A percentile compares a stretch with the other conserved stretches of the same genome.
phyloP scores from a whole-genome alignment of 2,113 vertebrate genomes.

The Tetrao urogallus region DNA sequence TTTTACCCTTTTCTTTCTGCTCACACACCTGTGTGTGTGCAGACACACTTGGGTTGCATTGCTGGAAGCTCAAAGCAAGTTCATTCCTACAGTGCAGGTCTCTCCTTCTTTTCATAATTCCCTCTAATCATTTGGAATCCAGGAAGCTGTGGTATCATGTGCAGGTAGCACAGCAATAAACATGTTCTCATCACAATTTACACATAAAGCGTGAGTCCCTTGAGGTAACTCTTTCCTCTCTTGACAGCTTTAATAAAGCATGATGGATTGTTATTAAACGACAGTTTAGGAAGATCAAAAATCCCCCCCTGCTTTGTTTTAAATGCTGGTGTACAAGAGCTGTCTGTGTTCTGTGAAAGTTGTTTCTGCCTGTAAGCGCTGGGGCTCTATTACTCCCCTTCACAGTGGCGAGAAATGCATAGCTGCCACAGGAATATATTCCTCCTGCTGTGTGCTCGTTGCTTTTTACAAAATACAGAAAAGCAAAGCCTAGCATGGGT shows the following conservation, averaged over 20 bases:
- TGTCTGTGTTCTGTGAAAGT: slow-evolving; percentile 53
- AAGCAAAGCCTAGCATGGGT: not conserved
- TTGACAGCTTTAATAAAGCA: slow-evolving; percentile 69
- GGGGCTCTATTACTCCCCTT: slow-evolving; percentile 31
- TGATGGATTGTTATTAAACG: slow-evolving; percentile 66
- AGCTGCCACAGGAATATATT: not conserved
- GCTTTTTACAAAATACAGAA: not conserved
- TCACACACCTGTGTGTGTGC: not conserved
- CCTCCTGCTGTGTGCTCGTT: not conserved
- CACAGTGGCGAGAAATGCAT: not conserved
- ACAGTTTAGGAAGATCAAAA: slow-evolving; percentile 51
- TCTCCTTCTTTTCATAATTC: not conserved
- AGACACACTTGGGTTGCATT: fast-evolving
- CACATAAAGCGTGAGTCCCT: slow-evolving; percentile 38
- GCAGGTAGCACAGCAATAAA: slow-evolving; percentile 34
- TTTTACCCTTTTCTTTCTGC: not conserved
- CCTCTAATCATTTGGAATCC: not conserved
- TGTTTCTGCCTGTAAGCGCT: slow-evolving; percentile 49
- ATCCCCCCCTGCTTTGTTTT: slow-evolving; percentile 50
- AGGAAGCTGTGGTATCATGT: not conserved
- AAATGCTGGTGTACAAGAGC: slow-evolving; percentile 30
- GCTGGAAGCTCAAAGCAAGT: not conserved
- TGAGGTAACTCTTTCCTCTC: slow-evolving; percentile 34
- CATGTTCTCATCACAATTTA: slow-evolving; percentile 50
- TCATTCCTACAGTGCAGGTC: not conserved